Percentiles rank a stretch among this genome's conserved stretches.
phyloP scores from a whole-genome alignment of 2,888 invertebrate genomes.

The Tetanocera ferruginea region DNA sequence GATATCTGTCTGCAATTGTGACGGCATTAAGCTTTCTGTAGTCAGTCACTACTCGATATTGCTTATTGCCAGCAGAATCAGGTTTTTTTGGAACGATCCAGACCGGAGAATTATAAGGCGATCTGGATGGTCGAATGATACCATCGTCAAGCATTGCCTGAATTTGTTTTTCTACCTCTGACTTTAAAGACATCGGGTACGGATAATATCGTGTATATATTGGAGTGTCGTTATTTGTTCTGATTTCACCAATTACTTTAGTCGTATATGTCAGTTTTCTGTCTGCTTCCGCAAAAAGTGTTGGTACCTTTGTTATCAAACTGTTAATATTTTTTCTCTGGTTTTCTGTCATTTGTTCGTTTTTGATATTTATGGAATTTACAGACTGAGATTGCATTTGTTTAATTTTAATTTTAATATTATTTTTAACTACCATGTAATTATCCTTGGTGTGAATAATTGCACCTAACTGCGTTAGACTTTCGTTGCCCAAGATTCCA shows the following conservation, averaged over 20 bases:
- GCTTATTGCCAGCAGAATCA: slow-evolving; percentile 21
- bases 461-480: neutral
- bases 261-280: slow-evolving; percentile 37
- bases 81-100: slow-evolving; percentile 38
- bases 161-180: slow-evolving; percentile 38
- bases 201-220: slow-evolving; percentile 38
- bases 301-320: neutral
- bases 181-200: slow-evolving; percentile 35
- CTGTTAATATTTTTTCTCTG: neutral
- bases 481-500: slow-evolving; percentile 38
- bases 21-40: slow-evolving; percentile 37
- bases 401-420: slow-evolving; percentile 19
- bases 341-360: neutral
- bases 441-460: slow-evolving; percentile 6
- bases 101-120: slow-evolving; percentile 34
- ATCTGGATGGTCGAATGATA: slow-evolving; percentile 38
- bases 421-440: slow-evolving; percentile 10
- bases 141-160: slow-evolving; percentile 25
- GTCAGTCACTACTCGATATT: slow-evolving; percentile 34
- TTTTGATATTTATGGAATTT: slow-evolving; percentile 22
- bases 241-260: slow-evolving; percentile 39
- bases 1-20: slow-evolving; percentile 32
- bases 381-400: slow-evolving; percentile 25
- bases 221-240: slow-evolving; percentile 22
- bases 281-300: slow-evolving; percentile 35